phyloP scores from a whole-genome alignment of 2,113 vertebrate species.

The Ictalurus furcatus region DNA sequence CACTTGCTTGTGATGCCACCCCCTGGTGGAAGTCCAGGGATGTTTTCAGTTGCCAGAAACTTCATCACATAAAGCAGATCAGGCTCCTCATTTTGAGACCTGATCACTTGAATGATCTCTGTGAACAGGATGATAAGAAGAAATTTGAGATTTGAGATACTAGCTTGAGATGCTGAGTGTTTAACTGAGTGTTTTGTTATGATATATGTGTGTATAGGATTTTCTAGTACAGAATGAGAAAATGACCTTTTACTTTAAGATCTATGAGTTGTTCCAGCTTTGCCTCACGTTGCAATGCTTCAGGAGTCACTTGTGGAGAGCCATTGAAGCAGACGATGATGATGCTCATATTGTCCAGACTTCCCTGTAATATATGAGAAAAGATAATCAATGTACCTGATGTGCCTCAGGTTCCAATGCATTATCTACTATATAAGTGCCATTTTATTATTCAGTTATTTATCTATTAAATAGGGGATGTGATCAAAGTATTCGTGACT shows the following conservation, averaged over 20 bases:
- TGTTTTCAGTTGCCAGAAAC: conserved; percentile 71
- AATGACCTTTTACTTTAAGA: conserved; percentile 75
- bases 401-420: neutral
- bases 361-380: conserved; percentile 71
- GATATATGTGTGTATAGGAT: neutral
- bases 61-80: conserved; percentile 76
- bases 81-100: conserved; percentile 66
- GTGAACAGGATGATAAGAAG: conserved; percentile 24
- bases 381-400: neutral
- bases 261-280: conserved; percentile 71
- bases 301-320: conserved; percentile 72
- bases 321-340: conserved; percentile 79
- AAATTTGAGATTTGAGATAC: neutral
- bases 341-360: conserved; percentile 82
- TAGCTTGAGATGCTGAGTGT: neutral
- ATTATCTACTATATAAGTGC: neutral
- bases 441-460: neutral
- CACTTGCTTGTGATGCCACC: conserved; percentile 82
- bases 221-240: neutral
- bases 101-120: conserved; percentile 73
- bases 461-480: neutral
- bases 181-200: neutral
- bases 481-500: neutral
- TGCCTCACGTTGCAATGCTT: conserved; percentile 73
- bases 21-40: conserved; percentile 76